Evolutionary conservation across 2,797 vertebrate species (phyloP).

Genomic region (Diplodus puntazzo): DNA sequence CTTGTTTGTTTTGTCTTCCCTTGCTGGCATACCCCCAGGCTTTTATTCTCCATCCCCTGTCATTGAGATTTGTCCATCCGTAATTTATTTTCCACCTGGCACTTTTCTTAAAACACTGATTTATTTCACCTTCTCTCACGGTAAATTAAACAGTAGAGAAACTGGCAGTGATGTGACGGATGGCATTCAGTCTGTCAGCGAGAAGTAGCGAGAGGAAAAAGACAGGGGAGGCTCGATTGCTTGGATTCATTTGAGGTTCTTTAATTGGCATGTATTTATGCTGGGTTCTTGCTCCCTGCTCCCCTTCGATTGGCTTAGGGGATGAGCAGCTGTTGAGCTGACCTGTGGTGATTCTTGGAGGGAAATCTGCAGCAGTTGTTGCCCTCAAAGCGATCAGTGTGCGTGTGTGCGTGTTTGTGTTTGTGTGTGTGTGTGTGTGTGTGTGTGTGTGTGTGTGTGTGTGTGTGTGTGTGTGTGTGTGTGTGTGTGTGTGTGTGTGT

Average conservation of each 20-base stretch:
- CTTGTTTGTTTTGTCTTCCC: conserved; percentile 38
- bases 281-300: conserved; percentile 65
- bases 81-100: conserved; percentile 44
- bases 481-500: neutral
- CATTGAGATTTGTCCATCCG: conserved; percentile 40
- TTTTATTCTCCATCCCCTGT: conserved; percentile 38
- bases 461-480: conserved; percentile 2
- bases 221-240: conserved; percentile 63
- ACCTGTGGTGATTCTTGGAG: conserved; percentile 65
- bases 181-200: conserved; percentile 53
- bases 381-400: conserved; percentile 30
- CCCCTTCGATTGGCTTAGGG: conserved; percentile 71
- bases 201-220: conserved; percentile 26
- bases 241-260: conserved; percentile 68
- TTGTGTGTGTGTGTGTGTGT: no score
- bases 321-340: conserved; percentile 75
- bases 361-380: conserved; percentile 57
- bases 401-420: neutral
- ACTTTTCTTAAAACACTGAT: conserved; percentile 39
- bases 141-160: conserved; percentile 57
- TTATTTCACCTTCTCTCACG: conserved; percentile 45
- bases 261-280: conserved; percentile 74
- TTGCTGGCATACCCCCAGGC: conserved; percentile 29
- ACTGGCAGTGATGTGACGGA: conserved; percentile 44
- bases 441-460: neutral